Conservation (phyloP, 2,888 invertebrate species). For the Cerceris rybyensis region DNA sequence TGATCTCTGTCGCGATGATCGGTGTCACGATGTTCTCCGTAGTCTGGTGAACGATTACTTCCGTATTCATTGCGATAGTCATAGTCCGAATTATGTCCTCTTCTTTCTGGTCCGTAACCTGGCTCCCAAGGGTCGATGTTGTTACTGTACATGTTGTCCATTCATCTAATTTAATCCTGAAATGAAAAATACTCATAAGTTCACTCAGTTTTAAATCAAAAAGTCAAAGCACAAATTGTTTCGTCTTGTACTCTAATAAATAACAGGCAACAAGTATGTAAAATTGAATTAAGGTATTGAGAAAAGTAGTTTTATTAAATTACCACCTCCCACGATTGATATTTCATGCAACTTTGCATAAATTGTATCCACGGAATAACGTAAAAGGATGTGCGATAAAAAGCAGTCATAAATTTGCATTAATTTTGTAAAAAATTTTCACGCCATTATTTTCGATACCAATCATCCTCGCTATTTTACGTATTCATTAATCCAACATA, state of each 20-base stretch:
- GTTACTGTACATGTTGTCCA: slow-evolving; percentile 74
- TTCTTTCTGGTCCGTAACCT: slow-evolving; percentile 77
- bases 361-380: neutral
- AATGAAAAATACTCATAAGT: slow-evolving; percentile 17
- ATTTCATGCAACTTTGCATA: neutral
- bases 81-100: slow-evolving; percentile 71
- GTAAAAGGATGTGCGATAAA: neutral
- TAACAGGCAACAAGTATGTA: slow-evolving; percentile 1
- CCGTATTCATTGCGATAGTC: slow-evolving; percentile 75
- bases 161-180: slow-evolving; percentile 52
- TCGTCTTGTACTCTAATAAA: neutral
- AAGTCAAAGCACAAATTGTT: too few species aligned
- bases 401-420: neutral
- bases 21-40: slow-evolving; percentile 72
- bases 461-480: neutral
- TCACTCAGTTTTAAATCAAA: too few species aligned
- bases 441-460: neutral
- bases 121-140: slow-evolving; percentile 80
- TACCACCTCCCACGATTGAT: neutral
- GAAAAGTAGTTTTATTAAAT: slow-evolving; percentile 28
- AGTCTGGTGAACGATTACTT: slow-evolving; percentile 76
- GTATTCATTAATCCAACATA: neutral
- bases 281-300: slow-evolving; percentile 21
- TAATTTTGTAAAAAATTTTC: neutral
- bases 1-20: slow-evolving; percentile 73